Evolutionary conservation across 2,888 invertebrate species (phyloP).

Genomic region (Bimastos eiseni): DNA sequence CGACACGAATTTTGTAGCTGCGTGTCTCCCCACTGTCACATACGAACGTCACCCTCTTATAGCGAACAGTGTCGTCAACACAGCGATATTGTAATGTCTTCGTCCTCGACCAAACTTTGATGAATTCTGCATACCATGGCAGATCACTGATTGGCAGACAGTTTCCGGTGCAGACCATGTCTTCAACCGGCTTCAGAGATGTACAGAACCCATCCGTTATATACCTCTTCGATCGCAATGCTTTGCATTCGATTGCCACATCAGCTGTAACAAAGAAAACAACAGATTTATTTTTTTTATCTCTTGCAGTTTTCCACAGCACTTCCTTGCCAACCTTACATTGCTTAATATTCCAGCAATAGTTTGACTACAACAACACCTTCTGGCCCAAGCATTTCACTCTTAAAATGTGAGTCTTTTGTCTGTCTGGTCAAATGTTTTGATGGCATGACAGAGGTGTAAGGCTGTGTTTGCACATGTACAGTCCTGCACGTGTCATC

Average conservation of each 20-base stretch:
- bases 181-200: slow-evolving; percentile 56
- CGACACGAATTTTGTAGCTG: slow-evolving; percentile 56
- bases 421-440: neutral
- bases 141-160: slow-evolving; percentile 58
- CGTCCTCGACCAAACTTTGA: slow-evolving; percentile 53
- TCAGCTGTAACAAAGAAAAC: slow-evolving; percentile 49
- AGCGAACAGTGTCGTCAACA: slow-evolving; percentile 54
- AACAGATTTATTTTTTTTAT: neutral
- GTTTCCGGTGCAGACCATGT: slow-evolving; percentile 60
- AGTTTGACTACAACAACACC: neutral
- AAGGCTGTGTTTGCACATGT: neutral
- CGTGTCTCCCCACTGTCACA: slow-evolving; percentile 57
- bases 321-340: neutral
- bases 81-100: slow-evolving; percentile 58
- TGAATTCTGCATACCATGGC: slow-evolving; percentile 60
- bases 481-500: neutral
- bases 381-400: neutral
- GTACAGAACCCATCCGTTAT: slow-evolving; percentile 61
- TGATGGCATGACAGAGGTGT: neutral
- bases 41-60: slow-evolving; percentile 54
- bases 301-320: neutral
- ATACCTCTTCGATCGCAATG: slow-evolving; percentile 57
- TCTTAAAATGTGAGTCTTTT: neutral
- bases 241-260: slow-evolving; percentile 57
- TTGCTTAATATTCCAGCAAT: neutral